Evolutionary conservation across 1,140 invertebrate species (phyloP), one percentile per base, ranked within the genome.

Genomic region (Aricia agestis): DNA sequence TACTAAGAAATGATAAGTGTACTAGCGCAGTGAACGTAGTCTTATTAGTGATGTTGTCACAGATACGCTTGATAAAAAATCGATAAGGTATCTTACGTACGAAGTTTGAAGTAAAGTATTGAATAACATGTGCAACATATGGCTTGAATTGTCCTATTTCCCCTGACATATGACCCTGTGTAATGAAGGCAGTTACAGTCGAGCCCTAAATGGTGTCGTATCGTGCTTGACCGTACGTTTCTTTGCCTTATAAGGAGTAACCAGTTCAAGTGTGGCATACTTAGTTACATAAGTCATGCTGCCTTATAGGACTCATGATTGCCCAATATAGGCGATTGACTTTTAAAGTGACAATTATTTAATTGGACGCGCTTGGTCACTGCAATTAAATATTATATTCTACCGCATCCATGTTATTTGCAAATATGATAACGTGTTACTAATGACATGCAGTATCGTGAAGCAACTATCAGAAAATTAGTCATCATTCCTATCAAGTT

Each of bases 161-260:
- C 83, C 82, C 82, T 87, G 85, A 85, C 85, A 82, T 84, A 84
- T 86, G 87, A 88, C 86, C 87, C 84, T 86, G 86, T 78, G 71
- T 79, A 67, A 79, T 75, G 82, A 87, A 85, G 82, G 84, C 83
- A 83, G 77, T 77, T 80, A 89, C 87, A 88, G 83, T 83, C 84
- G 80, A 67, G 73, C 87, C 89, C 75, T 82, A 87, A 66, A 91
- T 81, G 89, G 88, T 81, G 76, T 79, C 73, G 79, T 80, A 82
- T 81, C 79, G 78, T 78, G 77, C 80, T 74, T 73, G 88, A 85
- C 82, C 85, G 85, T 84, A 82, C 76, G 81, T 82, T 84, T 77
- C 80, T 78, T 81, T 75, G 71, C 89, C 89, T 79, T 85, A 82
- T 81, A 91, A 74, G 89, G 89, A 66, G 70, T 76, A 70, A 80